Base-by-base conservation (phyloP, 2,113 vertebrate genomes). In the Spea bombifrons region DNA sequence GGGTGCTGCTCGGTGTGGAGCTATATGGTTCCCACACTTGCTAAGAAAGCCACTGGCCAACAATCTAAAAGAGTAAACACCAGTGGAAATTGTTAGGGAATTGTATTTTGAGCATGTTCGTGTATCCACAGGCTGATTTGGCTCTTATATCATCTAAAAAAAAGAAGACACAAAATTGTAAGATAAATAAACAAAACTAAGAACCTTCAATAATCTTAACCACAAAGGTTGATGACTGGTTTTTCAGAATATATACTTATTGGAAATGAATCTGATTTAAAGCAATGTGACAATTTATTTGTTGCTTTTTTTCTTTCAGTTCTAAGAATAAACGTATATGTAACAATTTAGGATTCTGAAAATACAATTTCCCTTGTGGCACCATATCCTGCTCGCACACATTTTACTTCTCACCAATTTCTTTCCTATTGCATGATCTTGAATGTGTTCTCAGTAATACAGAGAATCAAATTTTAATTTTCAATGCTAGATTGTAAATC, bases 341-440 rank as follows among this genome's bases (percentile, higher is more conserved):
- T 59, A 59, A 59, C 55, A 59, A 59, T 59, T 59, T 59, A 12
- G 55, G 55, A 59, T 59, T 59, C 55, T 13, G 55, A 59, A 13
- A 59, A 13, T 13, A 13, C 55, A 59, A 59, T 59, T 59, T 59
- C 1, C 55, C 12, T 59, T 13, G 55, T 13, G 4, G 55, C 15
- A 59, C 15, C 55, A 59, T 59, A 59, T 59, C 55, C 55, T 59
- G 10, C 15, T 12, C 55, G 9, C 15, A 13, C 55, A 12, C 55
- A 59, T 59, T 59, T 59, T 59, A 59, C 15, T 59, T 59, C 55
- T 59, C 55, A 59, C 55, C 55, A 59, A 59, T 59, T 59, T 59
- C 55, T 52, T 59, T 59, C 10, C 55, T 59, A 59, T 13, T 59
- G 55, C 55, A 12, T 59, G 55, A 5, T 59, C 55, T 59, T 59